A percentile compares a stretch with the other conserved stretches of the same genome.
These are phyloP conservation scores for Aspidiotus destructor DNA, from an alignment of 2,888 invertebrate genomes.

Conservation along the genomic window DNA sequence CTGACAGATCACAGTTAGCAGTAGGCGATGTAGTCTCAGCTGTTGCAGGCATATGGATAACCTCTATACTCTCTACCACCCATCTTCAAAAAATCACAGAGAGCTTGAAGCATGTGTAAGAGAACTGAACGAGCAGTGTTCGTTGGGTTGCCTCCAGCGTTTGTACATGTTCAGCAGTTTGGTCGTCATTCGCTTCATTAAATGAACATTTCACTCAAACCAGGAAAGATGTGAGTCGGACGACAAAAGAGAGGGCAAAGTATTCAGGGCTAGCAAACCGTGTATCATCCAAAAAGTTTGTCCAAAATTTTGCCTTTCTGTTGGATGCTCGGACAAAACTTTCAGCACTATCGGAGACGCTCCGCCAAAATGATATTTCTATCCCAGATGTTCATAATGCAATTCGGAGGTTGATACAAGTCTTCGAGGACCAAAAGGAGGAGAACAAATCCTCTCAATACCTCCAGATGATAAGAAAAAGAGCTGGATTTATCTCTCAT, in stretches of 20 bases:
- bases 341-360: not conserved
- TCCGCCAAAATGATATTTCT: not conserved
- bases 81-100: constrained; percentile 34
- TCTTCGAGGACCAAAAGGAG: no score
- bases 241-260: not conserved
- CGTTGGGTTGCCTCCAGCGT: constrained; percentile 35
- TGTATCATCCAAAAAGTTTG: not conserved
- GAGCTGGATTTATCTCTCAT: no score
- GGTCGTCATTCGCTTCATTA: constrained; percentile 32
- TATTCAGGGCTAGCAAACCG: not conserved
- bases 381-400: not conserved
- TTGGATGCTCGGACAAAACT: not conserved
- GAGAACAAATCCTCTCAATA: no score
- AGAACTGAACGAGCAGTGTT: constrained; percentile 24
- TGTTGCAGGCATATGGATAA: constrained; percentile 34
- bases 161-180: constrained; percentile 33
- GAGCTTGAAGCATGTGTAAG: constrained; percentile 30
- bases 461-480: no score
- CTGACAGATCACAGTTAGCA: constrained; percentile 33
- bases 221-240: not conserved
- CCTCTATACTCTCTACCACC: constrained; percentile 33
- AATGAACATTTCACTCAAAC: constrained; percentile 36
- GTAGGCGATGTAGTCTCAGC: constrained; percentile 34
- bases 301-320: not conserved
- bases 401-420: not conserved